Base-by-base conservation (phyloP, 1,140 invertebrate genomes). In the Rhizoglyphus robini region DNA sequence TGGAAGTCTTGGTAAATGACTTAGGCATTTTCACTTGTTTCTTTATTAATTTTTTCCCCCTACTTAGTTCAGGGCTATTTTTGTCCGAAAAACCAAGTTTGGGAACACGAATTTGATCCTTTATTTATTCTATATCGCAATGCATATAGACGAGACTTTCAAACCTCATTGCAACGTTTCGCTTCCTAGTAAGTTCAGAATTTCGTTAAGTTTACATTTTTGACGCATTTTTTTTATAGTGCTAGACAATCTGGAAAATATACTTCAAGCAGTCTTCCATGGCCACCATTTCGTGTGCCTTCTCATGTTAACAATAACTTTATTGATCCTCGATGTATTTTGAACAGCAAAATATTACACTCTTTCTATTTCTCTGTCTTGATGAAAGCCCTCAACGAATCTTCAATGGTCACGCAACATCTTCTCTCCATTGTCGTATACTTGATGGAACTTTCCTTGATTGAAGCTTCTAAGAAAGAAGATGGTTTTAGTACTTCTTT, bases 61-160 rank as follows among this genome's bases (percentile, higher is more conserved):
- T n/a, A n/a, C 20, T 27, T 23, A 79, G 87, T 93, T 72, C 92
- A 97, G 75, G 93, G 93, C 15, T 87, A 91, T 78, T 97, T 96
- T 76, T 85, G 87, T 47, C 92, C 92, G 11, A 88, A 88, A 75
- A 69, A 86, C 34, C 78, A 82, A 27, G 86, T 96, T 27, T 97
- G 93, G 93, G 84, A 92, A 72, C 81, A 85, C 63, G 83, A 92
- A 70, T 98, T 92, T 75, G 90, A 97, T 79, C 94, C 94, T 2
- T 82, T 98, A 51, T 90, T 95, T 75, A 88, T 95, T 4, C 78
- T 93, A 25, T 77, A 95, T 1, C 79, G 94, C 72, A 90, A 90
- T 29, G 88, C 96, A 1, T 90, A 96, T 76, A 78, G 90, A 38
- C 82, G 86, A 71, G 93, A 98, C 75, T 95, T 93, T 74, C 93